Evolutionary conservation across 2,113 vertebrate species (phyloP).

Genomic region (Meles meles): DNA sequence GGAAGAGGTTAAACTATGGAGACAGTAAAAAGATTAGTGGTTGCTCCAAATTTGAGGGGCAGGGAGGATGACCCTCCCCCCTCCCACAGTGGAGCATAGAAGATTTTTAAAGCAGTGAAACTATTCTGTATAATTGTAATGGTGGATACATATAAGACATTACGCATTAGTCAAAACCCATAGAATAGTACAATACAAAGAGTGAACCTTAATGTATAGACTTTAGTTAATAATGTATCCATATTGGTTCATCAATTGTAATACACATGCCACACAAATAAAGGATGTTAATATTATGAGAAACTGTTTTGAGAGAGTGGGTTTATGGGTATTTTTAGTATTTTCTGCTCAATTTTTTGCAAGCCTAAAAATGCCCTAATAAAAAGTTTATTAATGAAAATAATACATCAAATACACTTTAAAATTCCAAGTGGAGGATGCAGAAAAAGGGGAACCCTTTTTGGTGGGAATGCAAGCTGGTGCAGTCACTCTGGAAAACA

Average conservation of each 20-base stretch:
- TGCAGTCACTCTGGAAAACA: too few relatives aligned
- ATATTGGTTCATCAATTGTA: neutral
- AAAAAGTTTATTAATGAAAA: neutral
- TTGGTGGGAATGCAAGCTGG: too few relatives aligned
- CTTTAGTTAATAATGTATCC: neutral
- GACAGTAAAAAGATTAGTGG: neutral
- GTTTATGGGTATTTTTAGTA: neutral
- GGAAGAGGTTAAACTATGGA: neutral
- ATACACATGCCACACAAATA: neutral
- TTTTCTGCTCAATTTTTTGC: neutral
- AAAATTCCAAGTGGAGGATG: neutral
- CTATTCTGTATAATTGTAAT: neutral
- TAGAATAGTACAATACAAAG: neutral
- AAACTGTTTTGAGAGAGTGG: neutral
- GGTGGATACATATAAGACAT: neutral
- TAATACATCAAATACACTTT: neutral
- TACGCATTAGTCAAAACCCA: neutral
- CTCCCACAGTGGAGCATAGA: neutral
- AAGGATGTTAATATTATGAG: neutral
- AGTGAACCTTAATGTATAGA: neutral
- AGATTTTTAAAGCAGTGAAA: neutral
- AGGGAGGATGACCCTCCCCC: neutral
- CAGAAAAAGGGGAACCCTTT: too few relatives aligned
- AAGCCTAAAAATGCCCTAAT: neutral
- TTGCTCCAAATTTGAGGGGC: neutral